A percentile compares a stretch with the other conserved stretches of the same genome.
Evolutionary conservation across 2,113 vertebrate genomes (phyloP).

Genomic region (Synodontis membranacea): DNA sequence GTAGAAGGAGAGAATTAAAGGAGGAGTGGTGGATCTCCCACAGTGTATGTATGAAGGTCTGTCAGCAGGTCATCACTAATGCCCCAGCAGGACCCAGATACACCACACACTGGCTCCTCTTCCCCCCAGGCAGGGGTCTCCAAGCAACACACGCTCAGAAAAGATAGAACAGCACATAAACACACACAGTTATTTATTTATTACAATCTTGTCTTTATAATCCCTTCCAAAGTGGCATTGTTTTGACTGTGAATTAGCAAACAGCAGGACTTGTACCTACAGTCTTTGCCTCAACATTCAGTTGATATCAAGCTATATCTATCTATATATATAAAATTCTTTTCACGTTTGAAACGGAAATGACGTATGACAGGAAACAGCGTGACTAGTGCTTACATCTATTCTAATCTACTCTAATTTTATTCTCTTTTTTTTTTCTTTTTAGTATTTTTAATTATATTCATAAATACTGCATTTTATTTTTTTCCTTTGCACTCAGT

Average conservation of each 20-base stretch:
- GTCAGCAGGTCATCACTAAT: conserved; percentile 67
- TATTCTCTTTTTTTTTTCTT: no score
- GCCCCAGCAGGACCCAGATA: conserved; percentile 61
- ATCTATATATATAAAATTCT: no score
- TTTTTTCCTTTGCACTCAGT: no score
- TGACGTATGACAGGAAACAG: no score
- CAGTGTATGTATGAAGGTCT: conserved; percentile 55
- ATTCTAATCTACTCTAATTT: no score
- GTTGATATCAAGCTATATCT: neutral
- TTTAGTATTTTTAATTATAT: no score
- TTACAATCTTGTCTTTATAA: neutral
- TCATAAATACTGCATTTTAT: no score
- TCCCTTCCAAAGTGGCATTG: neutral
- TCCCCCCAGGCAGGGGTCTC: conserved; percentile 11
- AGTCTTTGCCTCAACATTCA: neutral
- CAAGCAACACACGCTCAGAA: conserved; percentile 17
- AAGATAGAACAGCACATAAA: neutral
- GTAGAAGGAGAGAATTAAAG: conserved; percentile 15
- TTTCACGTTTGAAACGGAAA: no score
- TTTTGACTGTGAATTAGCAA: neutral
- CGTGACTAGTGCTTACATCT: no score
- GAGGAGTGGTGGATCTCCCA: conserved; percentile 19
- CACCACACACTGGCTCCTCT: conserved; percentile 28
- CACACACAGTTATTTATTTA: neutral
- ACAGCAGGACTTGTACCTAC: neutral